Base-by-base conservation (phyloP, 2,888 invertebrate species). In the Mayetiola destructor region DNA sequence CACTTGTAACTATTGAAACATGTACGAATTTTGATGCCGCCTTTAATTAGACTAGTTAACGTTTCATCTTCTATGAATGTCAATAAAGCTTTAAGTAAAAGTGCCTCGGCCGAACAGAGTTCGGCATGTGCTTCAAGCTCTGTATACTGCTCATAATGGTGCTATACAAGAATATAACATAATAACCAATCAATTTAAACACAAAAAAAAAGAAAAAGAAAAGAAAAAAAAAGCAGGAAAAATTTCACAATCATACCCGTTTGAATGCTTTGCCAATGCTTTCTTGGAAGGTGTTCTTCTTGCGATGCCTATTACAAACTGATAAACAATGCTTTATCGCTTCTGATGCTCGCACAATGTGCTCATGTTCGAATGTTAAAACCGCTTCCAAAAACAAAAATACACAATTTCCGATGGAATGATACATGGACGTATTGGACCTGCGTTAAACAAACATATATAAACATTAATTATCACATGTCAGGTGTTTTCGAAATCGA, bases 61-160 rank as follows among this genome's bases (percentile, higher is more conserved):
- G 89, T 94, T 70, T 97, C 96, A 67, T 96, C 95, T 67, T 94
- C 93, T 66, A 95, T 83, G 67, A 96, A 91, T 16, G 90, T 89
- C 61, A 97, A 78, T 68, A 94, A 79, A 1, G 96, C 89, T 66
- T 89, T 84, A 59, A 95, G 76, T 55, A 97, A 75, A 54, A 94
- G 76, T 32, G 88, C 84, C 71, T 97, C 96, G 0, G 96, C 95
- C 69, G 90, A 88, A 69, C 94, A 94, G 36, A 97, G 74, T 68
- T 97, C 96, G 0, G 96, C 95, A 73, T 97, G 96, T 18, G 90
- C 84, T 73, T 95, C 91, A 66, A 81, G 71, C 72, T 84, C 85
- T 1, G 88, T 82, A 63, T 85, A 86, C 27, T 76, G 72, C 62
- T 84, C 81, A 65, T 87, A 92, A 69, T 89, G 86, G 1, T 81